phyloP scores from a whole-genome alignment of 2,797 vertebrate genomes.

The Lagorchestes hirsutus region DNA sequence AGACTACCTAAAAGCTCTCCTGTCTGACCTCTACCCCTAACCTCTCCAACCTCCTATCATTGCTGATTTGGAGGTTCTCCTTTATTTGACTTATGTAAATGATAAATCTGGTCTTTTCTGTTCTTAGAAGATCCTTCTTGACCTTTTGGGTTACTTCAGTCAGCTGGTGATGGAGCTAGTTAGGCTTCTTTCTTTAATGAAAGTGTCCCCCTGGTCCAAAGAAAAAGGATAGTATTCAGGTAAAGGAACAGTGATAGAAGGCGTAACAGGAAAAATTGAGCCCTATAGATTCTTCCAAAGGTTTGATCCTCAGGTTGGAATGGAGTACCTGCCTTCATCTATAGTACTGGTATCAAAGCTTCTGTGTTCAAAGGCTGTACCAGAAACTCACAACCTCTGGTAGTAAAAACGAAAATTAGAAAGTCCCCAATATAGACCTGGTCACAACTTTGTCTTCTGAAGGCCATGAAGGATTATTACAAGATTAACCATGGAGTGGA shows the following conservation, averaged over 20 bases:
- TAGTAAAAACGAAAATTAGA: not conserved
- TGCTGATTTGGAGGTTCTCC: not conserved
- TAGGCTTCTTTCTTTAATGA: not conserved
- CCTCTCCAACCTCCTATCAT: not conserved
- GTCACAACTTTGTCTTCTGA: not conserved
- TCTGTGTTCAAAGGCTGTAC: not conserved
- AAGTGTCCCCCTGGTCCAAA: not conserved
- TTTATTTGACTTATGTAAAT: not conserved
- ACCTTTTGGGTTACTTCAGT: not conserved
- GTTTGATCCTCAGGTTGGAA: not conserved
- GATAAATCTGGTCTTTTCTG: not conserved
- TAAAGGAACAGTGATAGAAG: not conserved
- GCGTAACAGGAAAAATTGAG: not conserved
- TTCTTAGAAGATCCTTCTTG: not conserved
- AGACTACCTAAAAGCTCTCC: not conserved
- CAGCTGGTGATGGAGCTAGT: not conserved
- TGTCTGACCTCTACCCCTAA: not conserved
- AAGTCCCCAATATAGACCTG: not conserved
- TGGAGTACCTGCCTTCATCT: not conserved
- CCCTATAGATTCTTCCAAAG: not conserved
- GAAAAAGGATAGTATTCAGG: not conserved
- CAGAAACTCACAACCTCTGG: not conserved
- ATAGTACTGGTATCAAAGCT: not conserved
- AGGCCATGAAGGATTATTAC: not conserved
- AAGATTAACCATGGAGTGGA: not conserved